Percentiles rank a stretch among this genome's conserved stretches.
Evolutionary conservation across 2,797 vertebrate genomes (phyloP).

Genomic region (Gallinago stenura): DNA sequence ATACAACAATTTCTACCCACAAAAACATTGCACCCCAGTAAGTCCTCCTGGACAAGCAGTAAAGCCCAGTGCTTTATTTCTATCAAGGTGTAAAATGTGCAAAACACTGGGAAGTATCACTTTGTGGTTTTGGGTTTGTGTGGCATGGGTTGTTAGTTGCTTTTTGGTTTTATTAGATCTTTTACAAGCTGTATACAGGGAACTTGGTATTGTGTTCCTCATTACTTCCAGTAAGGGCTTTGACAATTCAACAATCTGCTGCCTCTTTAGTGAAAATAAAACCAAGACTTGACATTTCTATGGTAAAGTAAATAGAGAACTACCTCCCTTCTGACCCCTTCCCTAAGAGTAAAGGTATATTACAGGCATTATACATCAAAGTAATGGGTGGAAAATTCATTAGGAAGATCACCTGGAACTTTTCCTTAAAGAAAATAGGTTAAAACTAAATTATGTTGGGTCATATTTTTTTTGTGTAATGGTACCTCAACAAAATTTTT

Average conservation of each 20-base stretch:
- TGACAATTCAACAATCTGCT: not conserved
- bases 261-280: constrained; percentile 1
- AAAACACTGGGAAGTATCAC: not conserved
- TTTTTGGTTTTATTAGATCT: not conserved
- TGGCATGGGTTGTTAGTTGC: no score
- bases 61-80: not conserved
- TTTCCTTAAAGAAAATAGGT: not conserved
- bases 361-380: constrained; percentile 28
- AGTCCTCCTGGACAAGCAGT: not conserved
- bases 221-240: not conserved
- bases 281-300: not conserved
- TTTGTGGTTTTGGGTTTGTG: not conserved
- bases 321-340: constrained; percentile 1
- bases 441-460: not conserved
- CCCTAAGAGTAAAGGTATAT: not conserved
- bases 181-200: not conserved
- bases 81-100: not conserved
- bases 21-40: not conserved
- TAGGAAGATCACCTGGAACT: not conserved
- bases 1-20: not conserved
- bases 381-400: not conserved
- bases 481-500: not conserved
- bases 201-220: not conserved
- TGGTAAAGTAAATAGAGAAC: constrained; percentile 7
- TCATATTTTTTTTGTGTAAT: not conserved